phyloP scores from a whole-genome alignment of 2,888 invertebrate species.

The Margaritifera margaritifera region DNA sequence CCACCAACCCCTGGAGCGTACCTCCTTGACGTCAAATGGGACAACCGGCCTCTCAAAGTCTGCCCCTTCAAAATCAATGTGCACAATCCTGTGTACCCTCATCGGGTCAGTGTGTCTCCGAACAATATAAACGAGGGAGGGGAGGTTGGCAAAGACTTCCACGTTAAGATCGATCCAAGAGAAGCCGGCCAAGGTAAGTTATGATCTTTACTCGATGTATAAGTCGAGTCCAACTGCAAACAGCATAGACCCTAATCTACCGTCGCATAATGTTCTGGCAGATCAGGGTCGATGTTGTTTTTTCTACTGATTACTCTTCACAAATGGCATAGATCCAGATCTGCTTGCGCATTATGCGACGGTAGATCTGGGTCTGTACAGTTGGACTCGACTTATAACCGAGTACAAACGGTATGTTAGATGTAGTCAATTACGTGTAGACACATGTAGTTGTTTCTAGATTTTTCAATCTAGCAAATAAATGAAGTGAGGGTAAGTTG shows the following conservation, averaged over 20 bases:
- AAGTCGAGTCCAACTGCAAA: not conserved
- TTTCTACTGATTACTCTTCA: not conserved
- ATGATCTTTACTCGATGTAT: no score
- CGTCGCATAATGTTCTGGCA: not conserved
- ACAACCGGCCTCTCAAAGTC: constrained; percentile 55
- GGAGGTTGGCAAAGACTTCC: constrained; percentile 47
- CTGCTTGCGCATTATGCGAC: no score
- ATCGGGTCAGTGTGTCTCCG: constrained; percentile 39
- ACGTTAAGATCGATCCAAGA: constrained; percentile 55
- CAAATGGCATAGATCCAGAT: no score
- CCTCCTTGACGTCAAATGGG: constrained; percentile 59
- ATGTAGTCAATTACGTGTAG: no score
- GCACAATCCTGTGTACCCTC: constrained; percentile 44
- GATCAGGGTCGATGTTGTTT: not conserved
- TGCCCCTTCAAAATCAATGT: constrained; percentile 63
- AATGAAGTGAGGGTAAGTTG: no score
- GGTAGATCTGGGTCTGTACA: no score
- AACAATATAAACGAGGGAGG: constrained; percentile 27
- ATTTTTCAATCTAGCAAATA: no score
- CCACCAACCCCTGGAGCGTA: constrained; percentile 58
- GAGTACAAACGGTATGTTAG: no score
- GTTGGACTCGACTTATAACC: no score
- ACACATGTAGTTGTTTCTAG: no score
- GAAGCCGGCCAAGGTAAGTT: constrained; percentile 51
- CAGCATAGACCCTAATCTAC: not conserved